A percentile compares a stretch with the other conserved stretches of the same genome.
These are phyloP conservation scores for Phrynocephalus guinanensis DNA, from an alignment of 2,797 vertebrate species.

Conservation along the genomic window DNA sequence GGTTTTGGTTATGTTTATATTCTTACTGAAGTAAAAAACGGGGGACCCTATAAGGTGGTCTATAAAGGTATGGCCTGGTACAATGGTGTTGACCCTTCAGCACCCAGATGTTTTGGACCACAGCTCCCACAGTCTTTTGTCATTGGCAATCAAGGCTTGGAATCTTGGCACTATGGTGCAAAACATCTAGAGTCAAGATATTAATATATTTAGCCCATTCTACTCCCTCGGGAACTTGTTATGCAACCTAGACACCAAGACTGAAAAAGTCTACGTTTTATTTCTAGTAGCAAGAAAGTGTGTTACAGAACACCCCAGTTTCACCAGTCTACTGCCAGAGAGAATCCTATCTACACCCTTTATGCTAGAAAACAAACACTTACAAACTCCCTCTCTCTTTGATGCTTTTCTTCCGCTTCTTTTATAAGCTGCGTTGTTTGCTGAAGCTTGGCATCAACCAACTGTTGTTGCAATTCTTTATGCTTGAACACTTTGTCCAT, in stretches of 20 bases:
- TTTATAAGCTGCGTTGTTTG: slow-evolving; percentile 96
- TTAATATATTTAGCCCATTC: not conserved
- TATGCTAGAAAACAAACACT: slow-evolving; percentile 70
- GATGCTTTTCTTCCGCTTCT: slow-evolving; percentile 96
- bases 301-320: not conserved
- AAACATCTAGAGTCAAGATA: not conserved
- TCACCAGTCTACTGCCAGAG: not conserved
- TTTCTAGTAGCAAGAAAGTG: too few relatives aligned
- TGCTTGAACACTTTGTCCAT: slow-evolving; percentile 99
- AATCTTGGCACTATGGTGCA: not conserved
- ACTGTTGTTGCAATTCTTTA: slow-evolving; percentile 96
- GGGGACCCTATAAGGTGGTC: too few relatives aligned
- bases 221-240: not conserved
- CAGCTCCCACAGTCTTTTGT: too few relatives aligned
- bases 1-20: not conserved
- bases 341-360: not conserved
- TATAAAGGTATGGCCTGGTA: too few relatives aligned
- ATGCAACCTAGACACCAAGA: not conserved
- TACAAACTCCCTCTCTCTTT: slow-evolving; percentile 94
- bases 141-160: too few relatives aligned
- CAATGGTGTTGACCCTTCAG: too few relatives aligned
- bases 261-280: not conserved
- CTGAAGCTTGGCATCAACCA: slow-evolving; percentile 96
- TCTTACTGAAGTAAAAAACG: too few relatives aligned
- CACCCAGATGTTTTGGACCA: too few relatives aligned